Evolutionary conservation across 2,113 vertebrate species (phyloP).

Genomic region (Scartelaos histophorus): DNA sequence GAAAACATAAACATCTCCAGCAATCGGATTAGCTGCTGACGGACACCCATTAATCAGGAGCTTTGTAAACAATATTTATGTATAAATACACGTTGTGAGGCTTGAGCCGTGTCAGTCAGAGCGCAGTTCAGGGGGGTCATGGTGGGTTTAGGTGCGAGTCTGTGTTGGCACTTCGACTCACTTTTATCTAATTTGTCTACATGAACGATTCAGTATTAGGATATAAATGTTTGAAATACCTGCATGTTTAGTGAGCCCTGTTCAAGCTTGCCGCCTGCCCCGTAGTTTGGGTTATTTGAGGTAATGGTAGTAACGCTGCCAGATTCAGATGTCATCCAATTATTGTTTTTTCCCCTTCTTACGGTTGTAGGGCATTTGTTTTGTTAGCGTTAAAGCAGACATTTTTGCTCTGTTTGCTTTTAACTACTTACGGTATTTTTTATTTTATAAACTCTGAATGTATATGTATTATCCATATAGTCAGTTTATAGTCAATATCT

Average conservation of each 20-base stretch:
- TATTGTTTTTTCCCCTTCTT: constrained; percentile 8
- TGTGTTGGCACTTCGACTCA: neutral
- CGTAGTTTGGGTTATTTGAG: constrained; percentile 30
- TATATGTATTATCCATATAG: neutral
- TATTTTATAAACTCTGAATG: neutral
- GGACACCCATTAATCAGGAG: neutral
- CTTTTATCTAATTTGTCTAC: neutral
- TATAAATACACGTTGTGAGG: constrained; percentile 16
- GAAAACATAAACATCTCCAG: neutral
- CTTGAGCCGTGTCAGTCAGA: constrained; percentile 49
- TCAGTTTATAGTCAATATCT: no score
- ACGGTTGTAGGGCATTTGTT: neutral
- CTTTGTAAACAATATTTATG: constrained; percentile 28
- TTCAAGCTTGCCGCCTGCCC: neutral
- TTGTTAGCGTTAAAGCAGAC: no score
- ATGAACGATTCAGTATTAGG: neutral
- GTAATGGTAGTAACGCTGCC: constrained; percentile 12
- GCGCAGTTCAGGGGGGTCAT: constrained; percentile 7
- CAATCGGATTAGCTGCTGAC: neutral
- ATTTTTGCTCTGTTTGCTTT: neutral
- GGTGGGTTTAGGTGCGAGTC: neutral
- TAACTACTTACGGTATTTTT: neutral
- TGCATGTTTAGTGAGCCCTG: neutral
- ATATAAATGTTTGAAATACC: neutral
- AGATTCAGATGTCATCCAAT: neutral